Percentiles rank a stretch among this genome's conserved stretches.
Conservation (phyloP, 1,140 invertebrate genomes). For the Proctacanthus coquilletti region DNA sequence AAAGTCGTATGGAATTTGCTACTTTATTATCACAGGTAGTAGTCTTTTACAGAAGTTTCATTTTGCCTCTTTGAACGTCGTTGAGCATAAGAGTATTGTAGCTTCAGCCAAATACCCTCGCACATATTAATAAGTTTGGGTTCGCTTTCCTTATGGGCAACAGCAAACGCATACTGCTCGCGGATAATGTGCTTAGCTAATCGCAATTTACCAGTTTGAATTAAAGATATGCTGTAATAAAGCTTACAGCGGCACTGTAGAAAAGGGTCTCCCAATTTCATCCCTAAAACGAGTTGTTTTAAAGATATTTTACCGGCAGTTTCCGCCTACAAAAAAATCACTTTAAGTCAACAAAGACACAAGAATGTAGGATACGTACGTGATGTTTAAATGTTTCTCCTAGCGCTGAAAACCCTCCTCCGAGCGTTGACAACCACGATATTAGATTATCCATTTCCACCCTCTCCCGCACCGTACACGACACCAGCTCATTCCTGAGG, state of each 20-base stretch:
- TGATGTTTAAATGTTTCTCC: slow-evolving; percentile 69
- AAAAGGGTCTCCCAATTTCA: slow-evolving; percentile 63
- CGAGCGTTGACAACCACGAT: slow-evolving; percentile 91
- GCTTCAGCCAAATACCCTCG: slow-evolving; percentile 65
- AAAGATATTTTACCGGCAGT: slow-evolving; percentile 75
- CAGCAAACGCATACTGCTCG: slow-evolving; percentile 42
- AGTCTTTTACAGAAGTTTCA: too few species aligned
- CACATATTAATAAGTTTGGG: slow-evolving; percentile 59
- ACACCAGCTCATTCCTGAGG: slow-evolving; percentile 32
- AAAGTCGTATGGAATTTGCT: too few species aligned
- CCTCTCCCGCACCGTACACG: slow-evolving; percentile 39
- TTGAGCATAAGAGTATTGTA: too few species aligned
- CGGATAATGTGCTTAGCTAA: slow-evolving; percentile 48
- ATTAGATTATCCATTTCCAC: slow-evolving; percentile 70
- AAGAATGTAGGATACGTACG: slow-evolving; percentile 50
- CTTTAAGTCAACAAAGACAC: too few species aligned
- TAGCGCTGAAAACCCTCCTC: slow-evolving; percentile 83
- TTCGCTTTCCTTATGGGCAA: slow-evolving; percentile 32
- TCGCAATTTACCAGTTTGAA: slow-evolving; percentile 58
- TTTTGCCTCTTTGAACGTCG: too few species aligned
- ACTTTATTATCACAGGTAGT: too few species aligned
- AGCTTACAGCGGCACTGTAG: slow-evolving; percentile 63
- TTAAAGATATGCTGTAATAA: slow-evolving; percentile 72
- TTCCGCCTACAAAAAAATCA: slow-evolving; percentile 47
- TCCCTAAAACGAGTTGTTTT: slow-evolving; percentile 62